Evolutionary conservation across 1,140 invertebrate genomes (phyloP), one percentile per base, ranked within the genome.

Genomic region (Drosophila yakuba): DNA sequence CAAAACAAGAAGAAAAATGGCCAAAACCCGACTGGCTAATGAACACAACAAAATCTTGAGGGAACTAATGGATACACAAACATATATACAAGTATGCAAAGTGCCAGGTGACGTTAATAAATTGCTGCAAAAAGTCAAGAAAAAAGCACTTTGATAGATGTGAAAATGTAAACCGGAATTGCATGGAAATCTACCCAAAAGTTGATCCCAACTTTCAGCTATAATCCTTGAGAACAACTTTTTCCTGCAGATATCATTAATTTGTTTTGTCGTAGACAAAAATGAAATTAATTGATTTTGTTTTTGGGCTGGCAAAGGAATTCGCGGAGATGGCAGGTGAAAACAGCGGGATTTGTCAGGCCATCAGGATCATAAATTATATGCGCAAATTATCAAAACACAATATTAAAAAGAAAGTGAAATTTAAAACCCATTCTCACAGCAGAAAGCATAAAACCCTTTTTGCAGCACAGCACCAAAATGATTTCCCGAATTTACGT

Each of bases 31-130:
- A 67, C 54, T 69, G 63, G 56, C 76, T 89, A 89, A 88, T 79
- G 84, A 89, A 74, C 69, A 86, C 82, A 75, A 88, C 79, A 83
- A 78, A 79, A 56, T 52, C 64, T 73, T 52, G 45, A 41, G 43
- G 35, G 43, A 75, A 74, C 80, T 84, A 84, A 84, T 84, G 81
- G 80, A 84, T 58, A 71, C 44, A 69, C 81, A 62, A 45, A 39
- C 11, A 78, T 62, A 57, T 2, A 3, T 3, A 7, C 45, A 71
- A 64, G 59, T 51, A 67, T 67, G 68, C 61, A 80, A 81, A 75
- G 63, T 78, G 74, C 62, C 78, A 69, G 86, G 67, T 82, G 85
- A 85, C 78, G 72, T 78, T 58, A 81, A 90, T 80, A 90, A 82
- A 86, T 90, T 86, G 78, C 74, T n/a, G 12, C 63, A 54, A 67